Percentiles rank a stretch among this genome's conserved stretches.
Conservation (phyloP, 1,140 invertebrate species). For the Cyphomyrmex costatus region DNA sequence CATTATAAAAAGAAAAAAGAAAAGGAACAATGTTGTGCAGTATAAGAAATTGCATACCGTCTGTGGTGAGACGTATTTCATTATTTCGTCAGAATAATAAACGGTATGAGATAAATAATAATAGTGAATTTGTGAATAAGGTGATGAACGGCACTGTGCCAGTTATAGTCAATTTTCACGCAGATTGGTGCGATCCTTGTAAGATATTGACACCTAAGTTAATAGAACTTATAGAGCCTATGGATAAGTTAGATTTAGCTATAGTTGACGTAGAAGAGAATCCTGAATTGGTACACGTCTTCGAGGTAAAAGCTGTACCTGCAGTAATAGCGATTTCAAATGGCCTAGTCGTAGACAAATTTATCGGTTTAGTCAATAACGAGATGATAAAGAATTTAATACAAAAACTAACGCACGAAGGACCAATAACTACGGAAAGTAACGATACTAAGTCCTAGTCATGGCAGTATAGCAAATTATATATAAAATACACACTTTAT, state of each 20-base stretch:
- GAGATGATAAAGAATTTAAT: slow-evolving; percentile 94
- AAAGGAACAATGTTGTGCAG: slow-evolving; percentile 77
- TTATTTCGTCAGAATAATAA: slow-evolving; percentile 81
- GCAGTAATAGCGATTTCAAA: slow-evolving; percentile 96
- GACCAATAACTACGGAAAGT: slow-evolving; percentile 49
- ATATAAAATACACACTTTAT: slow-evolving; percentile 11
- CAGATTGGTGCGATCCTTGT: slow-evolving; percentile 98
- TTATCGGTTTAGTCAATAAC: slow-evolving; percentile 95
- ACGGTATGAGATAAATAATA: slow-evolving; percentile 87
- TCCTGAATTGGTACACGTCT: slow-evolving; percentile 93
- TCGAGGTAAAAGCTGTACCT: slow-evolving; percentile 96
- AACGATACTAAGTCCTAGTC: slow-evolving; percentile 45
- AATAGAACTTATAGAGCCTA: slow-evolving; percentile 92
- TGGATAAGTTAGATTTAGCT: slow-evolving; percentile 94
- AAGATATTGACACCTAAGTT: slow-evolving; percentile 97
- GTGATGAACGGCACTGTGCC: slow-evolving; percentile 94
- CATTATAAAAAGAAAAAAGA: slow-evolving; percentile 15
- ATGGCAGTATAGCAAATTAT: slow-evolving; percentile 19
- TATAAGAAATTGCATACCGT: slow-evolving; percentile 74
- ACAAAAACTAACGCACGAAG: slow-evolving; percentile 88
- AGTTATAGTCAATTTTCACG: slow-evolving; percentile 95
- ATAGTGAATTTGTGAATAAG: slow-evolving; percentile 89
- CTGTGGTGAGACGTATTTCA: slow-evolving; percentile 76
- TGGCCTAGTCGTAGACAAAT: slow-evolving; percentile 96
- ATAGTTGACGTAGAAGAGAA: slow-evolving; percentile 97